Conservation (phyloP, 2,113 vertebrate species). For the Tyrannus savana region DNA sequence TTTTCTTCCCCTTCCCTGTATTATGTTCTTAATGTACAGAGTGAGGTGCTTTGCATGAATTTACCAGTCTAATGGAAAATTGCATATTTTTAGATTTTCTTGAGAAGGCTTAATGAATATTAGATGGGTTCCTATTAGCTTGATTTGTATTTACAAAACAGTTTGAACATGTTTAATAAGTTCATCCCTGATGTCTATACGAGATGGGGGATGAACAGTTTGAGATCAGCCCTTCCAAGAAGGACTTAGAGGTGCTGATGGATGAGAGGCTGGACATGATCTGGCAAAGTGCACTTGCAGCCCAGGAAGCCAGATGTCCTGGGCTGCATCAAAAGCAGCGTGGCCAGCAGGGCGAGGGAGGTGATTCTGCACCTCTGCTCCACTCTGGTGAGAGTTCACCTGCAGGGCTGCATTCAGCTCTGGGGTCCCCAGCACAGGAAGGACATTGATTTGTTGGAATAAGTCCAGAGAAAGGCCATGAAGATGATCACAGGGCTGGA, state of each 20-base stretch:
- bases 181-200: not conserved
- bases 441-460: rapidly evolving
- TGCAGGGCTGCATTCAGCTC: rapidly evolving
- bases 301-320: not conserved
- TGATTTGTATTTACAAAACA: constrained; percentile 7
- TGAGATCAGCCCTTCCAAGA: rapidly evolving
- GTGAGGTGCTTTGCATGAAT: not conserved
- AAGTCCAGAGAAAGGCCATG: not conserved
- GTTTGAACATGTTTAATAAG: not conserved
- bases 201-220: not conserved
- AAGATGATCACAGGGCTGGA: not conserved
- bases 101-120: not conserved
- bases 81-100: not conserved
- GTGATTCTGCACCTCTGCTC: not conserved
- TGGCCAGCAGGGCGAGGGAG: not conserved
- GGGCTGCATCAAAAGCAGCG: not conserved
- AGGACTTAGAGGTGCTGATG: rapidly evolving
- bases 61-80: not conserved
- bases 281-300: not conserved
- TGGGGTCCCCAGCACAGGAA: not conserved
- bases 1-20: not conserved
- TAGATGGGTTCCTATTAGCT: not conserved
- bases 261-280: not conserved
- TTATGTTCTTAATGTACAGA: not conserved
- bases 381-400: not conserved